Percentiles rank a stretch among this genome's conserved stretches.
Conservation (phyloP, 2,888 invertebrate genomes). For the Malachius bipustulatus region DNA sequence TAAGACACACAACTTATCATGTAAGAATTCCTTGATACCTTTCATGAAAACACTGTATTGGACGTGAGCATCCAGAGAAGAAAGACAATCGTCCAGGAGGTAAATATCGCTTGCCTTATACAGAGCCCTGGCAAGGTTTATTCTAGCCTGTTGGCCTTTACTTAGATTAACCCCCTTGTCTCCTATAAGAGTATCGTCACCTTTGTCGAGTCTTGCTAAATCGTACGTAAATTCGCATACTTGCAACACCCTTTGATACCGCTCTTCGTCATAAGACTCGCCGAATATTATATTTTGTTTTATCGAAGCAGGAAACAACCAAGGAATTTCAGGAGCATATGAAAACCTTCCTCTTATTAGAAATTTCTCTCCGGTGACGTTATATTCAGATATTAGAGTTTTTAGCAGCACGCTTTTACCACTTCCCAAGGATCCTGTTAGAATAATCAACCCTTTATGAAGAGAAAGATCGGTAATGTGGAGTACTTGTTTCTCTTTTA, state of each 20-base stretch:
- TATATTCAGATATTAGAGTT: slow-evolving; percentile 24
- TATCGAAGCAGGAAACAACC: slow-evolving; percentile 27
- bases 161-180: slow-evolving; percentile 50
- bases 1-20: slow-evolving; percentile 25
- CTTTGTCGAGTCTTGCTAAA: slow-evolving; percentile 31
- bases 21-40: slow-evolving; percentile 25
- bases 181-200: slow-evolving; percentile 44
- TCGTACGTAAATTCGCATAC: slow-evolving; percentile 42
- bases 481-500: not conserved
- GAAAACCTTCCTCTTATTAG: slow-evolving; percentile 22
- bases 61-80: slow-evolving; percentile 24
- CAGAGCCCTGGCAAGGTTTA: slow-evolving; percentile 26
- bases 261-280: slow-evolving; percentile 25
- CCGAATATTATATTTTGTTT: slow-evolving; percentile 32
- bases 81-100: slow-evolving; percentile 25
- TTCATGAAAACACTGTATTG: slow-evolving; percentile 22
- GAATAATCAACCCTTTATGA: slow-evolving; percentile 35
- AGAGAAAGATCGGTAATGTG: slow-evolving; percentile 25
- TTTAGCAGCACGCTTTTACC: slow-evolving; percentile 26
- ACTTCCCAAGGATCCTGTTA: slow-evolving; percentile 39
- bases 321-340: slow-evolving; percentile 28
- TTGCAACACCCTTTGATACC: slow-evolving; percentile 29
- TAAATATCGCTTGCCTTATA: slow-evolving; percentile 27
- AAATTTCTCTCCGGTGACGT: slow-evolving; percentile 18
- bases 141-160: slow-evolving; percentile 40